phyloP scores from a whole-genome alignment of 2,888 invertebrate genomes.

The Cryptus armator region DNA sequence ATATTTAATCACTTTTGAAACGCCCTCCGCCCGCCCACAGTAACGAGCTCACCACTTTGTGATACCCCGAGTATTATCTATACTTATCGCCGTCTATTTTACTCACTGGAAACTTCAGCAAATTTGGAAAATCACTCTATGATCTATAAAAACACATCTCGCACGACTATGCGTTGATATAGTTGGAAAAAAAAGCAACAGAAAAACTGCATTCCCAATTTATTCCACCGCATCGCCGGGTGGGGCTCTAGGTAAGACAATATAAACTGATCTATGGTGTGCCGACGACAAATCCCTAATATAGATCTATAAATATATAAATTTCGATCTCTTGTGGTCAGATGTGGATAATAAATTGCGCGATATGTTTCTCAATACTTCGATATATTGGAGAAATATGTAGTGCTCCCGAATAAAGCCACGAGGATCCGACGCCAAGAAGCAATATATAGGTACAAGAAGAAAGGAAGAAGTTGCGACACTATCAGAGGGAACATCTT shows the following conservation, averaged over 20 bases:
- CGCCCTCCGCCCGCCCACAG: background rate
- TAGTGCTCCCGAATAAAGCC: background rate
- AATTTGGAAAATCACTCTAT: constrained; percentile 19
- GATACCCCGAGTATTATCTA: constrained; percentile 8
- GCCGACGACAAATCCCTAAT: background rate
- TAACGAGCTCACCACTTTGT: constrained; percentile 15
- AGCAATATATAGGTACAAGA: background rate
- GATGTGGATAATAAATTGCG: background rate
- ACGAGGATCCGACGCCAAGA: background rate
- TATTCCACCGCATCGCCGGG: constrained; percentile 55
- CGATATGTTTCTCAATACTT: background rate
- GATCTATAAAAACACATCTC: background rate
- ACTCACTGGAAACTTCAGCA: constrained; percentile 2
- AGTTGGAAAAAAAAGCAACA: background rate
- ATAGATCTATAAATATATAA: constrained; percentile 54
- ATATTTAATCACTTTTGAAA: background rate
- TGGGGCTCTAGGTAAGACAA: constrained; percentile 80
- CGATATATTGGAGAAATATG: background rate
- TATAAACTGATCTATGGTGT: constrained; percentile 71
- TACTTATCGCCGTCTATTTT: constrained; percentile 10
- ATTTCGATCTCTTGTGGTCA: constrained; percentile 68
- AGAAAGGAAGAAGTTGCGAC: background rate
- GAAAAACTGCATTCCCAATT: background rate
- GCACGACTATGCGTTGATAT: background rate
- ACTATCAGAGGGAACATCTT: background rate